phyloP scores from a whole-genome alignment of 2,797 vertebrate species.

The Macropus fuliginosus region DNA sequence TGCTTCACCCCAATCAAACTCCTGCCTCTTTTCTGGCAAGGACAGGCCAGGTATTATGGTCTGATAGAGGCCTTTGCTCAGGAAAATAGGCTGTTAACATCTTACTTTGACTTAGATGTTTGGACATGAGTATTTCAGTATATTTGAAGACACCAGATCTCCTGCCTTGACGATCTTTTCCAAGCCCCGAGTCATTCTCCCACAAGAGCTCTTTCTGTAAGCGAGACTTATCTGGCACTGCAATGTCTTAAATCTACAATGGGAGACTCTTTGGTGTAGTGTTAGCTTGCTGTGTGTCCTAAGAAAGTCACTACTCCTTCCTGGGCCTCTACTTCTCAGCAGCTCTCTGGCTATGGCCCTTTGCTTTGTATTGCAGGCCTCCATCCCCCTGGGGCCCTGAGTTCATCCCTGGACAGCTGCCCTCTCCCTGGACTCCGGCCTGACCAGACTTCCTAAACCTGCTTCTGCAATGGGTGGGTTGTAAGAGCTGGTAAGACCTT shows the following conservation, averaged over 20 bases:
- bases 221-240: neutral
- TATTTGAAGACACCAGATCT: neutral
- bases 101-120: neutral
- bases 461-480: conserved; percentile 90
- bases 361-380: conserved; percentile 82
- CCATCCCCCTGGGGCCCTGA: conserved; percentile 78
- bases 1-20: neutral
- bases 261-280: neutral
- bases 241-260: fast-evolving
- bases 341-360: conserved; percentile 59
- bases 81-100: neutral
- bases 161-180: neutral
- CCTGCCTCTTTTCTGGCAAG: neutral
- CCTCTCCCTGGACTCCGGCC: conserved; percentile 60
- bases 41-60: neutral
- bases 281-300: neutral
- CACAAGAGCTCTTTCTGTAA: neutral
- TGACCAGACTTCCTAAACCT: conserved; percentile 82
- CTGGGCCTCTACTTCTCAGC: fast-evolving
- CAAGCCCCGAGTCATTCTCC: neutral
- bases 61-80: neutral
- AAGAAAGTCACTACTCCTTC: neutral
- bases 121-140: neutral
- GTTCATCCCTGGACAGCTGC: conserved; percentile 51
- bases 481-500: conserved; percentile 87